These are phyloP conservation scores for Heliornis fulica DNA, from an alignment of 2,113 vertebrate genomes.

Conservation along the genomic window DNA sequence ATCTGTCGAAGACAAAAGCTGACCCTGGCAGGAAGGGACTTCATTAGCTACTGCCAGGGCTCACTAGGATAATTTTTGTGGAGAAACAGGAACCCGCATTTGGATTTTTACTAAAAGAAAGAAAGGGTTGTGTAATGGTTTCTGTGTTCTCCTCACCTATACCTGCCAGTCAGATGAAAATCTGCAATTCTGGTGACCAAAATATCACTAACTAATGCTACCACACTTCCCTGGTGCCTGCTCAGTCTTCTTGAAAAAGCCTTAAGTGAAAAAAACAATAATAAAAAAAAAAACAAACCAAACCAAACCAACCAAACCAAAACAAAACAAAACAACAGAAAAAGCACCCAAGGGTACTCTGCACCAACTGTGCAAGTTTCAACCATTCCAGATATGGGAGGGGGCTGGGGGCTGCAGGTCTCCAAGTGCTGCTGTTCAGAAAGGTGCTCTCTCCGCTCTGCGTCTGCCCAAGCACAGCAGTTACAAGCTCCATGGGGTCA, in stretches of 20 bases:
- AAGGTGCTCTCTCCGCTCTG: neutral
- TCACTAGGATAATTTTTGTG: neutral
- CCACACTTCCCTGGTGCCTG: neutral
- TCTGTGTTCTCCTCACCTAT: neutral
- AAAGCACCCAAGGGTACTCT: neutral
- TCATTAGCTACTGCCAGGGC: neutral
- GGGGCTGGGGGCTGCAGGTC: neutral
- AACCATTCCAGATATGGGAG: neutral
- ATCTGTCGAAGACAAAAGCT: neutral
- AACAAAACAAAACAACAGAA: too few relatives aligned
- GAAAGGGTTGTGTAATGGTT: neutral
- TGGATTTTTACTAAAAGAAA: neutral
- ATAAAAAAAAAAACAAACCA: too few relatives aligned
- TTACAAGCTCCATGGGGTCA: neutral
- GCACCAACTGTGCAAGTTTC: neutral
- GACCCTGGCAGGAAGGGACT: neutral
- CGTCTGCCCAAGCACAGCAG: neutral
- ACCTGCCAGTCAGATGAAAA: neutral
- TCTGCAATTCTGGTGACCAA: neutral
- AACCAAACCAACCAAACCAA: too few relatives aligned
- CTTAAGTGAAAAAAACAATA: neutral
- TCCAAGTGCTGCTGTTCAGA: neutral
- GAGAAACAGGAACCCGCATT: accelerated
- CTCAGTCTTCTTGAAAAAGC: neutral
- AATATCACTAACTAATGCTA: neutral